Evolutionary conservation across 1,140 invertebrate genomes (phyloP), one percentile per base, ranked within the genome.

Genomic region (Apolygus lucorum): DNA sequence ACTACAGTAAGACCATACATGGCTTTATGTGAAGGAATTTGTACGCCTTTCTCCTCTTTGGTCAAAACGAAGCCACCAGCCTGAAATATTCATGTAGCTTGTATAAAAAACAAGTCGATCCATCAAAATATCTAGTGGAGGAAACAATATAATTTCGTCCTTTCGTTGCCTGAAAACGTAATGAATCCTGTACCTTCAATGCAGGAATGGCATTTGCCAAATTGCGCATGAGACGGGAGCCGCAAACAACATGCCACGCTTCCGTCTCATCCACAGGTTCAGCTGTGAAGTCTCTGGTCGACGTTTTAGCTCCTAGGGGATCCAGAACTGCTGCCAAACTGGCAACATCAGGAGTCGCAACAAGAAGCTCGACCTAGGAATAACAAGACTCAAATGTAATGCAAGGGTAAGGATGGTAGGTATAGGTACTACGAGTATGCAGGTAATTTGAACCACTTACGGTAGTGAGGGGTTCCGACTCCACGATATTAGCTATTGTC

Each of bases 31-130:
- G 4, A 78, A 71, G 67, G 79, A 72, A 59, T 78, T 77, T 73
- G 85, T 24, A 87, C 78, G 14, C 79, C 79, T 8, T 81, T 82
- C 4, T 83, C 82, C 80, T 94, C 91, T 76, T 93, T 86, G 4
- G 92, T 78, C 49, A 96, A 79, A 1, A 93, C 71, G 76, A 94
- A 90, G 21, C 93, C 92, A 54, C 85, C 84, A 0, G 84, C 77
- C 72, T 84, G 87, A 1, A 59, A 24, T 17, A 59, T n/a, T n/a
- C n/a, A n/a, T n/a, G n/a, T n/a, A n/a, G n/a, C n/a, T n/a, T n/a
- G n/a, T n/a, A n/a, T n/a, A n/a, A n/a, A n/a, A n/a, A n/a, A n/a
- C n/a, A n/a, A n/a, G n/a, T n/a, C n/a, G n/a, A 49, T 49, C 34
- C 17, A 8, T 49, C 34, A 8, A 11, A 11, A 49, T 17, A 17